These are phyloP conservation scores for Caenorhabditis brenneri DNA, from an alignment of 1,140 invertebrate species.

Conservation along the genomic window DNA sequence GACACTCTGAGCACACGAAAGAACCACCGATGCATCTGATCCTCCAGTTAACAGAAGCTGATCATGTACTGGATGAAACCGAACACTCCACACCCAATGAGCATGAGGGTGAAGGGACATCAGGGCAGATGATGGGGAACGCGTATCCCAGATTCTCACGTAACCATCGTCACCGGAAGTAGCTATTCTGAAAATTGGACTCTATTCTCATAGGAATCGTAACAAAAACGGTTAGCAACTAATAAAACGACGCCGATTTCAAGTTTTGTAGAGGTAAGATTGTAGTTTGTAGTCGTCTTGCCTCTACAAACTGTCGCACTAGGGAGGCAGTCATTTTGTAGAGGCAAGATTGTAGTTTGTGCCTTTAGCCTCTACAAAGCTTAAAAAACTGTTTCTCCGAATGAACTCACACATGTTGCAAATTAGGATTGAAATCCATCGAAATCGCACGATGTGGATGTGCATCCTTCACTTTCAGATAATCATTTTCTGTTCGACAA, in stretches of 20 bases:
- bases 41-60: conserved; percentile 91
- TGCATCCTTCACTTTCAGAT: conserved; percentile 30
- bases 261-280: too few species aligned
- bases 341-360: too few species aligned
- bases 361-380: background rate
- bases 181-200: conserved; percentile 33
- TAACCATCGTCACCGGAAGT: conserved; percentile 48
- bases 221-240: background rate
- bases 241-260: too few species aligned
- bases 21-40: conserved; percentile 87
- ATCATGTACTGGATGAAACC: conserved; percentile 94
- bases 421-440: conserved; percentile 54
- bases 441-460: conserved; percentile 40
- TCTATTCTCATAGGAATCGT: background rate
- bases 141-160: conserved; percentile 49
- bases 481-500: background rate
- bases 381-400: background rate
- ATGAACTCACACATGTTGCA: conserved; percentile 48
- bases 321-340: too few species aligned
- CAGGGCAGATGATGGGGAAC: conserved; percentile 21
- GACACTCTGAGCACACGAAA: conserved; percentile 84
- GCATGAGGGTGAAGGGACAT: conserved; percentile 44
- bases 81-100: conserved; percentile 61
- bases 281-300: too few species aligned
- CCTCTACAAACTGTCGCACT: too few species aligned